These are phyloP conservation scores for Megaleporinus macrocephalus DNA, from an alignment of 2,113 vertebrate species.

Conservation along the genomic window DNA sequence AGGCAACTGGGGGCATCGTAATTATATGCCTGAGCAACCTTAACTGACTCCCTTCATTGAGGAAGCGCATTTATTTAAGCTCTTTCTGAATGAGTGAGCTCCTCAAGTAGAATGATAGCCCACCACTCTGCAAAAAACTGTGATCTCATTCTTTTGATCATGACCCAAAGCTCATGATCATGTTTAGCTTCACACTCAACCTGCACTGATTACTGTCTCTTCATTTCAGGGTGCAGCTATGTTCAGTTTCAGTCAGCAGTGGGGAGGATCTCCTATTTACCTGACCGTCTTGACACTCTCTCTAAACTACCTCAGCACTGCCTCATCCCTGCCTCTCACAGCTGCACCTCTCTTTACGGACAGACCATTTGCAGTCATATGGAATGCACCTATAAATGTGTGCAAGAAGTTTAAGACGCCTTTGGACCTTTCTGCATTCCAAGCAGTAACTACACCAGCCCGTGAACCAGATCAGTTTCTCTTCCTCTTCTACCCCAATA, in stretches of 20 bases:
- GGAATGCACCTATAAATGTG: slow-evolving; percentile 82
- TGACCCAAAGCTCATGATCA: no score
- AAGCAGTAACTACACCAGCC: slow-evolving; percentile 77
- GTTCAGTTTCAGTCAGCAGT: neutral
- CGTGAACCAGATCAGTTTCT: slow-evolving; percentile 75
- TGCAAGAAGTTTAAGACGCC: slow-evolving; percentile 72
- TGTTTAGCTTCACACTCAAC: no score
- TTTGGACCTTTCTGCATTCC: slow-evolving; percentile 79
- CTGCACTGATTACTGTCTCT: no score
- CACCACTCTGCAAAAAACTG: no score
- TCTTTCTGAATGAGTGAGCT: no score
- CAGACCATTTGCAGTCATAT: slow-evolving; percentile 80
- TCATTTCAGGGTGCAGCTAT: slow-evolving; percentile 15
- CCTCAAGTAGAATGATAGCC: no score
- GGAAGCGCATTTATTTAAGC: no score
- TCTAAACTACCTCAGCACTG: slow-evolving; percentile 5
- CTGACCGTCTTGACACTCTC: slow-evolving; percentile 34
- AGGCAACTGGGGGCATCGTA: no score
- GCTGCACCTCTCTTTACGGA: slow-evolving; percentile 72
- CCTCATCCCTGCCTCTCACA: slow-evolving; percentile 57
- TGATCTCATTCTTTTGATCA: no score
- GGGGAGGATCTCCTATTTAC: neutral
- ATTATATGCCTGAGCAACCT: no score
- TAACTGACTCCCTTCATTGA: no score
- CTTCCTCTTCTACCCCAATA: slow-evolving; percentile 83